phyloP scores from a whole-genome alignment of 1,140 invertebrate genomes.

The Platorchestia sp. region DNA sequence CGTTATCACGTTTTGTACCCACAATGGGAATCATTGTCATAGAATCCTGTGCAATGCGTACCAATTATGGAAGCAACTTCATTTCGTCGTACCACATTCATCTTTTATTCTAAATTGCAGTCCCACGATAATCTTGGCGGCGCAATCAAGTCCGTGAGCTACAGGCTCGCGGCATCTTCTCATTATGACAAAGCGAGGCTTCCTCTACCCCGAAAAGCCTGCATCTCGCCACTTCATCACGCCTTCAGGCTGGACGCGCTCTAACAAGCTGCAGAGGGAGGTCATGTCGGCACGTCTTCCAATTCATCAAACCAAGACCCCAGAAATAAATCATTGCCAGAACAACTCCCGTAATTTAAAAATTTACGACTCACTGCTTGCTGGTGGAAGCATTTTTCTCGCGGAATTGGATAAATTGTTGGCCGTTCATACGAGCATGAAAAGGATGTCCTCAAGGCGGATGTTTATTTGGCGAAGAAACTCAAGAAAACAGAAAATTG shows the following conservation, averaged over 20 bases:
- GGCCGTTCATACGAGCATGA: background rate
- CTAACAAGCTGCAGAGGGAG: background rate
- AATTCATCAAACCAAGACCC: background rate
- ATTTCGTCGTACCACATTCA: background rate
- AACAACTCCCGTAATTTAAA: background rate
- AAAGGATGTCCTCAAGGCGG: background rate
- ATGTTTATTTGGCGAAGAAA: background rate
- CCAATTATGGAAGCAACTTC: background rate
- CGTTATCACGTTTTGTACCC: background rate
- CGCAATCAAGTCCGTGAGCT: background rate
- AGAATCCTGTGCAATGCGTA: background rate
- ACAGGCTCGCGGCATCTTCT: background rate
- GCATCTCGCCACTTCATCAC: background rate
- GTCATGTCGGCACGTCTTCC: background rate
- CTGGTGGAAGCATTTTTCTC: background rate
- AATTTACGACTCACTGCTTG: background rate
- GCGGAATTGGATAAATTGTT: background rate
- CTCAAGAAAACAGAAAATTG: background rate
- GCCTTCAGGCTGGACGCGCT: background rate
- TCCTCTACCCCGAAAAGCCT: background rate
- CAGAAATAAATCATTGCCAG: background rate
- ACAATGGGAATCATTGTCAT: background rate
- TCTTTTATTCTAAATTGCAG: background rate
- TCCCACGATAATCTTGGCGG: background rate
- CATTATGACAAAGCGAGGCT: background rate